phyloP scores from a whole-genome alignment of 2,797 vertebrate species.

The Mionectes olivaceus region DNA sequence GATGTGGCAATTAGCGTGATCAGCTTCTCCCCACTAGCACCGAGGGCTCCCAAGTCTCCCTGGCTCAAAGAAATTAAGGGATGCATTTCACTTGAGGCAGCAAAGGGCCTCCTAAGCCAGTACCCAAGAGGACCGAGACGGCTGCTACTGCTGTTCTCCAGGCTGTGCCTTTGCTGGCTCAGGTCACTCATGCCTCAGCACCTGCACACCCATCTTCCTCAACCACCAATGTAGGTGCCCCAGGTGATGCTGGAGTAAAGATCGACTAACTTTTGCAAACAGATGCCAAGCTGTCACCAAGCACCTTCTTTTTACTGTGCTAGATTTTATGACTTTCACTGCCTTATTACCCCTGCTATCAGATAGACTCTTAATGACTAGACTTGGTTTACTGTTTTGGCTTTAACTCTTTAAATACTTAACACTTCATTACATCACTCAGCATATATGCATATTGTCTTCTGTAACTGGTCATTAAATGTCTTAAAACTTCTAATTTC shows the following conservation, averaged over 20 bases:
- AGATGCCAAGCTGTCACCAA: neutral
- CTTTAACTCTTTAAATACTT: conserved; percentile 61
- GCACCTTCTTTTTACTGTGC: neutral
- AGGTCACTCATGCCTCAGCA: rapidly evolving
- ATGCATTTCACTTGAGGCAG: neutral
- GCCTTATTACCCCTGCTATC: conserved; percentile 12
- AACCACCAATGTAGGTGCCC: neutral
- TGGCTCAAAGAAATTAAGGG: neutral
- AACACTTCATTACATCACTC: conserved; percentile 26
- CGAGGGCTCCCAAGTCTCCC: neutral
- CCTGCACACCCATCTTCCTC: neutral
- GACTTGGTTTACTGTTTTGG: conserved; percentile 26
- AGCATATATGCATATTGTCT: neutral
- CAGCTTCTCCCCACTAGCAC: neutral
- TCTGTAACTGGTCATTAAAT: neutral
- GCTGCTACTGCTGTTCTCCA: rapidly evolving
- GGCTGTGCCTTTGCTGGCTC: neutral
- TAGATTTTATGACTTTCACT: conserved; percentile 11
- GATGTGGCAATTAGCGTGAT: rapidly evolving
- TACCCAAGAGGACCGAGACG: rapidly evolving
- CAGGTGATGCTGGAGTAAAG: neutral
- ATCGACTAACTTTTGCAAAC: neutral
- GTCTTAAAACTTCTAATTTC: conserved; percentile 13
- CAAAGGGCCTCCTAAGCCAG: rapidly evolving
- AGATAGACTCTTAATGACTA: conserved; percentile 48